Base-by-base conservation (phyloP, 1,140 invertebrate genomes). In the Venustaconcha ellipsiformis region DNA sequence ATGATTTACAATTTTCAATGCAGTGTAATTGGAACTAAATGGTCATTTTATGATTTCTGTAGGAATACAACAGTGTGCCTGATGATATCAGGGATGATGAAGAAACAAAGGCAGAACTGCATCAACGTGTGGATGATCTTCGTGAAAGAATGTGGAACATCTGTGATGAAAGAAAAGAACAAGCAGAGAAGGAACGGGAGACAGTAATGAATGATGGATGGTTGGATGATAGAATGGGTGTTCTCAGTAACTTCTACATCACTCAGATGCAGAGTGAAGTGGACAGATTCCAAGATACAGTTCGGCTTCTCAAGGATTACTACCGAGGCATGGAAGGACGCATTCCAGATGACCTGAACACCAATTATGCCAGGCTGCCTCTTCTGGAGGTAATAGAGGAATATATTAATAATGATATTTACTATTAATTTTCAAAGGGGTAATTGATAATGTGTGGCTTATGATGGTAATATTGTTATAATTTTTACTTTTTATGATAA, bases 71-170 rank as follows among this genome's bases (percentile, higher is more conserved):
- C 78, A 82, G 82, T 48, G 82, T 90, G 1, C 68, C 88, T n/a
- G 88, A 90, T 80, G 90, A 91, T 71, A 86, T 89, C 82, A 76
- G 89, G 55, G 87, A 90, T 55, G 90, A 91, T 74, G 88, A 90
- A 67, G 89, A 91, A 69, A 88, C 87, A 1, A 83, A 84, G 62
- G 83, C 83, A 23, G 90, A 91, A 67, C 78, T 89, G n/a, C 89
- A 90, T 78, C 88, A 90, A 79, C 79, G 87, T 23, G 85, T 90
- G 14, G 88, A 90, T 68, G 89, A 91, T 76, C 83, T 91, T 1
- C 82, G 86, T 30, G 89, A 90, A 63, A 72, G 82, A n/a, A 82
- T 91, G 20, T 90, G 89, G 88, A 87, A 81, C 67, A 90, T 91
- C 59, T 89, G 87, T 81, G 88, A 90, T 78, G 87, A 89, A 56